These are phyloP conservation scores for Agonopterix heracliana DNA, from an alignment of 2,888 invertebrate species.

Conservation along the genomic window DNA sequence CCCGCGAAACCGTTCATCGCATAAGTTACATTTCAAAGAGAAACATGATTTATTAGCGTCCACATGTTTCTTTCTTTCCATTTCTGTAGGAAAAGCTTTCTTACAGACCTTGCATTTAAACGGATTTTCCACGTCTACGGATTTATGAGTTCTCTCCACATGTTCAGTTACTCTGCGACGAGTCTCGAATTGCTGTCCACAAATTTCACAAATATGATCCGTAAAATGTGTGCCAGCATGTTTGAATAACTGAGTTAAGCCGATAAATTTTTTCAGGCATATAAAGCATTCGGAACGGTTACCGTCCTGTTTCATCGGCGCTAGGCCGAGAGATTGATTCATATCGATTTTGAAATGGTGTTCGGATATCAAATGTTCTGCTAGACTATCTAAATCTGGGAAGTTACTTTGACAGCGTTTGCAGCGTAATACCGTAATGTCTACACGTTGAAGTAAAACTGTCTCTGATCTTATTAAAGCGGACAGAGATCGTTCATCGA, in stretches of 20 bases:
- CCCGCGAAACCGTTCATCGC: conserved; percentile 20
- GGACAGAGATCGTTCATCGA: conserved; percentile 22
- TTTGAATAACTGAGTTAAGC: conserved; percentile 10
- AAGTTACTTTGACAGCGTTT: conserved; percentile 9
- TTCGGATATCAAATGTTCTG: conserved; percentile 14
- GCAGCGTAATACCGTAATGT: conserved; percentile 16
- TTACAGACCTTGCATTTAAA: conserved; percentile 12
- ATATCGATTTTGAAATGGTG: conserved; percentile 13
- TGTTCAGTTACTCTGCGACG: conserved; percentile 6
- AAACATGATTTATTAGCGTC: conserved; percentile 17
- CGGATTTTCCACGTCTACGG: conserved; percentile 10
- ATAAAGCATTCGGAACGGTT: conserved; percentile 13
- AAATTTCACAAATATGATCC: conserved; percentile 17
- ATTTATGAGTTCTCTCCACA: conserved; percentile 8
- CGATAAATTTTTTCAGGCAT: conserved; percentile 13
- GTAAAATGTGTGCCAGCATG: conserved; percentile 17
- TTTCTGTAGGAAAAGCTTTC: conserved; percentile 16
- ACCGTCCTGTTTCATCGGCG: conserved; percentile 13
- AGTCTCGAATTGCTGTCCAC: conserved; percentile 16
- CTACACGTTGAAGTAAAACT: conserved; percentile 8
- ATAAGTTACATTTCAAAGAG: conserved; percentile 19
- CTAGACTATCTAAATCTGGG: conserved; percentile 8
- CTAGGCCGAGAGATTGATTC: conserved; percentile 8
- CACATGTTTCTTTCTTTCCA: conserved; percentile 23
- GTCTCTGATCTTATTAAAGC: conserved; percentile 1